A percentile compares a stretch with the other conserved stretches of the same genome.
These are phyloP conservation scores for Puntigrus tetrazona DNA, from an alignment of 2,113 vertebrate genomes.

Conservation along the genomic window DNA sequence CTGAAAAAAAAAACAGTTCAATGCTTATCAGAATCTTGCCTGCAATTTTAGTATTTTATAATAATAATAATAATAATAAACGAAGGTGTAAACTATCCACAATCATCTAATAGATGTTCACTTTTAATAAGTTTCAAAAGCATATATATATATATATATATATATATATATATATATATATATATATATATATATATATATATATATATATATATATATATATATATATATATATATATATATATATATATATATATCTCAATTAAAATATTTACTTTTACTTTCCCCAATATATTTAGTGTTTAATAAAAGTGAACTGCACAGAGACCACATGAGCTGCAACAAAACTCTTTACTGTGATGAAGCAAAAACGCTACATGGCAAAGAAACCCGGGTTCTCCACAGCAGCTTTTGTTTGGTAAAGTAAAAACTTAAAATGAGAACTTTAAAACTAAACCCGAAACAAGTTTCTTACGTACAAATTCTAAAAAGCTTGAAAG, in stretches of 20 bases:
- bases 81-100: no score
- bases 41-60: no score
- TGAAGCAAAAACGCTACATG: neutral
- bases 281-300: neutral
- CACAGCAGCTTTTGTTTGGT: neutral
- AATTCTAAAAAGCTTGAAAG: neutral
- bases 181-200: no score
- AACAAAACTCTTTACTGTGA: constrained; percentile 22
- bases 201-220: no score
- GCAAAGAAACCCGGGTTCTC: neutral
- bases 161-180: no score
- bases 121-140: no score
- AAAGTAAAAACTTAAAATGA: neutral
- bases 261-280: no score
- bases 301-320: neutral
- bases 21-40: neutral
- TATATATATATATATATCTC: no score
- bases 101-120: no score
- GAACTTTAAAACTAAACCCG: neutral
- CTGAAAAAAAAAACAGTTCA: neutral
- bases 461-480: neutral
- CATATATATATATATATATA: no score
- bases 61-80: no score
- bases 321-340: neutral
- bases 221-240: no score